These are phyloP conservation scores for Macrosiphum euphorbiae DNA, from an alignment of 2,888 invertebrate species.

Conservation along the genomic window DNA sequence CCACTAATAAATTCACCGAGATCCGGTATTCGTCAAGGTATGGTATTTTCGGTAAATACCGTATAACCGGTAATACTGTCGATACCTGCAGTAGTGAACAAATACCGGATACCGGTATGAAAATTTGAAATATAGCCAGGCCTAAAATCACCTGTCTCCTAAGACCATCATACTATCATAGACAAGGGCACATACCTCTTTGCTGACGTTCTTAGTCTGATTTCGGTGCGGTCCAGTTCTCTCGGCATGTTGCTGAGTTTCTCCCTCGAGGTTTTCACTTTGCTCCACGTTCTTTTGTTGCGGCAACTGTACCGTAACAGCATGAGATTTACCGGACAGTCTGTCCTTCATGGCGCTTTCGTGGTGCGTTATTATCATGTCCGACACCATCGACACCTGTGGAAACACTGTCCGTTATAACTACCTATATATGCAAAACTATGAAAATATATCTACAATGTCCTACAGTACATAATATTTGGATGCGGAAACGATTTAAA, in stretches of 20 bases:
- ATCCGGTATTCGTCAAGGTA: too few species aligned
- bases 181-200: slow-evolving; percentile 28
- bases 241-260: not conserved
- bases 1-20: too few species aligned
- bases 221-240: not conserved
- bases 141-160: too few species aligned
- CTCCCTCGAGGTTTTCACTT: slow-evolving; percentile 4
- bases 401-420: slow-evolving; percentile 45
- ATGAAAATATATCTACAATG: not conserved
- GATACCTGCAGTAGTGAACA: too few species aligned
- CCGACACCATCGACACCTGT: slow-evolving; percentile 57
- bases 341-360: slow-evolving; percentile 44
- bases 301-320: not conserved
- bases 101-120: too few species aligned
- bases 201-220: slow-evolving; percentile 27
- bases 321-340: not conserved
- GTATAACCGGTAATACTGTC: too few species aligned
- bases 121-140: too few species aligned
- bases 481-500: not conserved
- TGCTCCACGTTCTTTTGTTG: not conserved
- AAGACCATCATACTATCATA: not conserved
- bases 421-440: not conserved
- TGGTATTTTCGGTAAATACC: too few species aligned
- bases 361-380: slow-evolving; percentile 48
- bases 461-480: not conserved